Conservation (phyloP, 2,113 vertebrate genomes). For the Myiozetetes cayanensis region DNA sequence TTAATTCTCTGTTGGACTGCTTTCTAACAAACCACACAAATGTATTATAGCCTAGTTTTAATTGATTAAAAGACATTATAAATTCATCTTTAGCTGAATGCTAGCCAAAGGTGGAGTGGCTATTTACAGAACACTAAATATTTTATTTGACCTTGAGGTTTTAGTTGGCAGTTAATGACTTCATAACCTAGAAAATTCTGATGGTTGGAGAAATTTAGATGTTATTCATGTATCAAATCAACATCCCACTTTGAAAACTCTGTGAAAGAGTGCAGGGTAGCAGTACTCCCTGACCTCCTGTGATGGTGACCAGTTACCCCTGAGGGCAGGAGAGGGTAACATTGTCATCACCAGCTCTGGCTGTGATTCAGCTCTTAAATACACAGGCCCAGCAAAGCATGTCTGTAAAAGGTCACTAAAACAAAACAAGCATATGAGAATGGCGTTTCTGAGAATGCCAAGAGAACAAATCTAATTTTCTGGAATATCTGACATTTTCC, state of each 20-base stretch:
- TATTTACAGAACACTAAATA: not conserved
- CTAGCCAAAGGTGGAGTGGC: not conserved
- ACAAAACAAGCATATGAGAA: not conserved
- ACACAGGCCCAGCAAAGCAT: not conserved
- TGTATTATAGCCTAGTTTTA: not conserved
- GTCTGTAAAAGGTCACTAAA: constrained; percentile 21
- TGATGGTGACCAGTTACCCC: not conserved
- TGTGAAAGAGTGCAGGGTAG: not conserved
- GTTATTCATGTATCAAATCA: not conserved
- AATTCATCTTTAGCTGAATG: not conserved
- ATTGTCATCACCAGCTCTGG: not conserved
- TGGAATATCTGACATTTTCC: constrained; percentile 1
- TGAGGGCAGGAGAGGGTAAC: not conserved
- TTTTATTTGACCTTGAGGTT: not conserved
- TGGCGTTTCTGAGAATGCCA: not conserved
- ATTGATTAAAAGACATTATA: not conserved
- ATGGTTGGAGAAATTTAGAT: not conserved
- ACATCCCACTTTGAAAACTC: not conserved
- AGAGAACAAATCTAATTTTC: not conserved
- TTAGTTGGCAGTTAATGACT: not conserved
- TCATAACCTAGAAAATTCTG: not conserved
- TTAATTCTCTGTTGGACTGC: not conserved
- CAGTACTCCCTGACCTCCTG: not conserved
- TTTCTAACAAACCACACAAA: not conserved
- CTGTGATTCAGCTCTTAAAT: not conserved